Evolutionary conservation across 1,140 invertebrate genomes (phyloP), one percentile per base, ranked within the genome.

Genomic region (Caligus rogercresseyi): DNA sequence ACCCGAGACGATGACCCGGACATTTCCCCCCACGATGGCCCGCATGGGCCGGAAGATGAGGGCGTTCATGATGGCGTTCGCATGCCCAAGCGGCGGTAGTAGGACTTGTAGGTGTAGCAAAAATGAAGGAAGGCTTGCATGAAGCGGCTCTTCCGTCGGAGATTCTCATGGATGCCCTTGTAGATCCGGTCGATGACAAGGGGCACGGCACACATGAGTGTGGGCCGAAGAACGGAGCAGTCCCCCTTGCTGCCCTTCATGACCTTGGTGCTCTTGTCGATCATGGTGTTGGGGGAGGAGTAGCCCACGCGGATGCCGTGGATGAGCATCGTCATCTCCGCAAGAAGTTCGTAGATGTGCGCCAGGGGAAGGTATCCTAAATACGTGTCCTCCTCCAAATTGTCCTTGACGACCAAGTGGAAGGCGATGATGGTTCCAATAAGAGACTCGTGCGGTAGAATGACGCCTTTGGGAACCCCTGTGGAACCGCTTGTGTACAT

Each of bases 401-500:
- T 77, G 54, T 86, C 82, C 24, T 78, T 72, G 16, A 91, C 82
- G 52, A 83, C 81, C 70, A 89, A 84, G 25, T 83, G 83, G 72
- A 92, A 96, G 3, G 88, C 84, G 69, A 88, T 85, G 69, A 95
- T 80, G 1, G 89, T 87, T 25, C 82, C 78, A 65, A 97, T 80
- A 68, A 97, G 83, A 74, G 98, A 97, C 66, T 79, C 80, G 72
- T 99, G 93, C 0, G 87, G 84, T 52, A 80, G 76, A 31, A 79
- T 68, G 2, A 80, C 78, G 60, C 78, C 78, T 73, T 74, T 73
- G 3, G 71, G 71, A 21, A 65, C 81, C 25, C 91, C 90, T 0
- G 90, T 95, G 0, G 88, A 92, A 1, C 91, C 91, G 67, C 86
- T 90, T 0, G 91, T 95, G 75, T 95, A 96, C 90, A 95, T 95